A percentile compares a stretch with the other conserved stretches of the same genome.
phyloP scores from a whole-genome alignment of 2,797 vertebrate species.

The Phyllotis vaccarum region DNA sequence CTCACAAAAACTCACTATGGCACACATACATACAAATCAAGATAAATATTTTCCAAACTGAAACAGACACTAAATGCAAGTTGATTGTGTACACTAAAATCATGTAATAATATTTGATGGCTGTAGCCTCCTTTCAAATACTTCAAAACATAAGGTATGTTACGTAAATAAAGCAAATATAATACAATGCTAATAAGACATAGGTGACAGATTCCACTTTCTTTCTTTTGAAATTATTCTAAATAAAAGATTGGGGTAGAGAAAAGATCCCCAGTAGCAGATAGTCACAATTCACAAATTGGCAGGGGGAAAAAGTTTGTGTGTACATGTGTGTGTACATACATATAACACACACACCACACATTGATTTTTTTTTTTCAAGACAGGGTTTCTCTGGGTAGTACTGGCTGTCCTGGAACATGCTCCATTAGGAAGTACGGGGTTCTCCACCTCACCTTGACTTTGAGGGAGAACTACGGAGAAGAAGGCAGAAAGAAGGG shows the following conservation, averaged over 20 bases:
- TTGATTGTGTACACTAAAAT: conserved; percentile 39
- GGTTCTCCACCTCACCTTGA: no score
- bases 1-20: not conserved
- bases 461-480: not conserved
- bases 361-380: not conserved
- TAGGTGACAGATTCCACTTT: not conserved
- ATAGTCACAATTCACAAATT: conserved; percentile 41
- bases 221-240: conserved; percentile 55
- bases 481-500: not conserved
- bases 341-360: no score
- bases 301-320: not conserved
- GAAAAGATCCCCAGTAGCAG: not conserved
- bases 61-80: conserved; percentile 43
- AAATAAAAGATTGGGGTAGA: not conserved
- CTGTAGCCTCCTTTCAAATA: conserved; percentile 44
- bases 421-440: no score
- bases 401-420: not conserved
- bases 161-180: not conserved
- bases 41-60: not conserved
- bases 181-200: not conserved
- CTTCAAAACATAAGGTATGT: not conserved
- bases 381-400: not conserved
- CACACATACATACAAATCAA: not conserved
- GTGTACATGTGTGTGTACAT: not conserved
- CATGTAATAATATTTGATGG: not conserved